Evolutionary conservation across 2,888 invertebrate genomes (phyloP).

Genomic region (Phragmatobia fuliginosa): DNA sequence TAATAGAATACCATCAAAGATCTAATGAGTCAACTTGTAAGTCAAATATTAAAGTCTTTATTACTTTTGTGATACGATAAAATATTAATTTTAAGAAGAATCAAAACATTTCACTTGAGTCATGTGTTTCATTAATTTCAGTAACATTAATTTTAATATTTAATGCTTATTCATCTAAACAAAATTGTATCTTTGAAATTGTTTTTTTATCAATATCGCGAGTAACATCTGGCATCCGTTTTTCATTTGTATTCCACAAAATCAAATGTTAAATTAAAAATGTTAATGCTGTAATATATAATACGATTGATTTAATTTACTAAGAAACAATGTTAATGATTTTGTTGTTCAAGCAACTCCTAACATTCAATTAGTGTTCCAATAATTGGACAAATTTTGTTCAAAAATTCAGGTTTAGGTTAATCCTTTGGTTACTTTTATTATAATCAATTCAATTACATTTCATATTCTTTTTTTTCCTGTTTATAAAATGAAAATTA

Average conservation of each 20-base stretch:
- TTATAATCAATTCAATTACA: too few relatives aligned
- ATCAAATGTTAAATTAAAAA: conserved; percentile 29
- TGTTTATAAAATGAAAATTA: too few relatives aligned
- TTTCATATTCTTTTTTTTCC: too few relatives aligned
- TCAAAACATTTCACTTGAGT: background rate
- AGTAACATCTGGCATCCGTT: conserved; percentile 41
- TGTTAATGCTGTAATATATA: background rate
- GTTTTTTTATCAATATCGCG: conserved; percentile 38
- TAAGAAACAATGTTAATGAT: too few relatives aligned
- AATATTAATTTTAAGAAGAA: background rate
- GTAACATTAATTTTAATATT: background rate
- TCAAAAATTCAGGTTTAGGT: too few relatives aligned
- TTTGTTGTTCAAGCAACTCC: too few relatives aligned
- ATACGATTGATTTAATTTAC: too few relatives aligned
- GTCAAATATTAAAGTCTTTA: background rate
- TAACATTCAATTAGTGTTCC: too few relatives aligned
- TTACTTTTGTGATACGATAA: background rate
- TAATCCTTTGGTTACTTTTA: too few relatives aligned
- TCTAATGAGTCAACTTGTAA: background rate
- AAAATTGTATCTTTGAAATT: conserved; percentile 41
- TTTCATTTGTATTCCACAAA: conserved; percentile 42
- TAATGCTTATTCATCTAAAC: conserved; percentile 14
- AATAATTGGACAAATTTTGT: too few relatives aligned
- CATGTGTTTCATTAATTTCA: background rate
- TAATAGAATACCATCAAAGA: too few relatives aligned